These are phyloP conservation scores for Laticauda colubrina DNA, from an alignment of 2,113 vertebrate species.

Conservation along the genomic window DNA sequence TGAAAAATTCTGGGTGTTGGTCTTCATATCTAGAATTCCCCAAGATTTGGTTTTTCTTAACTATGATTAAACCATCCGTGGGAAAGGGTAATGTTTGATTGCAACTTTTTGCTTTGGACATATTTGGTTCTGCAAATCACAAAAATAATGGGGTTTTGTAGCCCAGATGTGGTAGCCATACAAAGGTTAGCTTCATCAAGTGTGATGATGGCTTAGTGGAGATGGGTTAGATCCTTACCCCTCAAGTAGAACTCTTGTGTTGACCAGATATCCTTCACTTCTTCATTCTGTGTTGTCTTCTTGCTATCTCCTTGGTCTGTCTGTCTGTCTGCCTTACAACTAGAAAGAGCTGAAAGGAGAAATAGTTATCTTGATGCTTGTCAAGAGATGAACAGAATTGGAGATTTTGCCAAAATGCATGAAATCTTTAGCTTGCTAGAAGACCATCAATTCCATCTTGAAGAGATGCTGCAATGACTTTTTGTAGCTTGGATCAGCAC, in stretches of 20 bases:
- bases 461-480: not conserved
- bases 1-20: not conserved
- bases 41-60: not conserved
- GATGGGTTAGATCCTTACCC: not conserved
- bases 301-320: not conserved
- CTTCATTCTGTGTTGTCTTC: not conserved
- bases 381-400: not conserved
- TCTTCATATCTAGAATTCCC: not conserved
- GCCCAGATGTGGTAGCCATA: not conserved
- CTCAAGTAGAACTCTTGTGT: not conserved
- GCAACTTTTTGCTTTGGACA: not conserved
- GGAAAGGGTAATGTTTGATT: not conserved
- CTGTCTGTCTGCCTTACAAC: not conserved
- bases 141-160: not conserved
- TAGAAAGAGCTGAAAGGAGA: not conserved
- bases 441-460: not conserved
- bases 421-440: not conserved
- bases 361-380: not conserved
- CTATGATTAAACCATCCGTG: not conserved
- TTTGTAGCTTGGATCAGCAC: not conserved
- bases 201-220: not conserved
- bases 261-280: not conserved
- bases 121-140: not conserved
- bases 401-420: conserved; percentile 5
- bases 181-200: not conserved